Evolutionary conservation across 2,888 invertebrate genomes (phyloP).

Genomic region (Xestia sexstrigata): DNA sequence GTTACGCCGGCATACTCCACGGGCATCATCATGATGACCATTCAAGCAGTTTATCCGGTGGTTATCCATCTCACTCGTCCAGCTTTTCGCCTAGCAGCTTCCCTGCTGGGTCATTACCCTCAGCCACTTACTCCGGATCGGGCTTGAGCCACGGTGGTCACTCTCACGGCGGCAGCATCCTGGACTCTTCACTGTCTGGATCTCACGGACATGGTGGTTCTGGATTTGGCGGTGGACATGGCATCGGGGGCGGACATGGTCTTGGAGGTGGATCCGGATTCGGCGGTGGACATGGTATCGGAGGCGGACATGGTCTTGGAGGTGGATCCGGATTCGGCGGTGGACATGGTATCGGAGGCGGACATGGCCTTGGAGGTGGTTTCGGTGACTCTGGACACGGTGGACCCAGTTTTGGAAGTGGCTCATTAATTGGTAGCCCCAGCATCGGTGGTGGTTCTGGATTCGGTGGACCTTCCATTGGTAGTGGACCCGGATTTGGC

Average conservation of each 20-base stretch:
- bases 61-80: slow-evolving; percentile 66
- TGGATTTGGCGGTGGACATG: slow-evolving; percentile 35
- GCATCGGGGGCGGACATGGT: slow-evolving; percentile 20
- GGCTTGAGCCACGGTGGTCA: slow-evolving; percentile 61
- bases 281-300: neutral
- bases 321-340: neutral
- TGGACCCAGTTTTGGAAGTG: slow-evolving; percentile 27
- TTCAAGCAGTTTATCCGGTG: slow-evolving; percentile 52
- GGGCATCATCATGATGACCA: slow-evolving; percentile 73
- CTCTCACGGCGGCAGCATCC: slow-evolving; percentile 34
- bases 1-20: slow-evolving; percentile 80
- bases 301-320: neutral
- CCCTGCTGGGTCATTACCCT: slow-evolving; percentile 85
- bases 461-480: slow-evolving; percentile 11
- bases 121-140: slow-evolving; percentile 81
- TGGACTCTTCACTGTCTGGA: slow-evolving; percentile 43
- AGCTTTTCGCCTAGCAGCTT: slow-evolving; percentile 87
- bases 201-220: slow-evolving; percentile 20
- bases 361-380: slow-evolving; percentile 5
- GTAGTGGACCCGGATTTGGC: slow-evolving; percentile 29
- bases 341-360: slow-evolving; percentile 17
- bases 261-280: slow-evolving; percentile 2
- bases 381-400: slow-evolving; percentile 43
- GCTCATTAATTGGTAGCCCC: slow-evolving; percentile 34
- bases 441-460: slow-evolving; percentile 28